Base-by-base conservation (phyloP, 2,888 invertebrate species). In the Eristalis pertinax region DNA sequence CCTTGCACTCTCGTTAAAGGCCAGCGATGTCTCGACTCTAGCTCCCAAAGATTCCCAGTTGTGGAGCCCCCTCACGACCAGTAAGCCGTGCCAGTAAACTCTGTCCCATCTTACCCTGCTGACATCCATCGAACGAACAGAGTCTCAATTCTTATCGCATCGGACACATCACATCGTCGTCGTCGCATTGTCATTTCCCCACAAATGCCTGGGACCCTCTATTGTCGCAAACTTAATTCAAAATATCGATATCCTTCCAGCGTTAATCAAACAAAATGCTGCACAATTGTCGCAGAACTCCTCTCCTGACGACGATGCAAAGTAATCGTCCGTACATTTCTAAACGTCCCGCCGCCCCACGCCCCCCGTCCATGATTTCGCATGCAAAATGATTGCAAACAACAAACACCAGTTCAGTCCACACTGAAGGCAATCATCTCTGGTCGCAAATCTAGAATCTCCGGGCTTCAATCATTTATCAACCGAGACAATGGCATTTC, bases 401-500 rank as follows among this genome's bases (percentile, higher is more conserved):
- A 56, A 29, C 22, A 50, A 72, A 63, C 64, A 73, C n/a, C 60
- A 60, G 58, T 38, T n/a, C 35, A 19, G 10, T 56, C 50, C 62
- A 64, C 73, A 73, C 64, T 67, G 75, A 76, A 72, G 38, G 83
- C 80, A 67, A 80, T 84, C 50, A 83, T 84, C 84, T 84, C 63
- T 50, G 64, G 83, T 69, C 75, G 79, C 76, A 84, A 68, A 87
- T 83, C 70, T 79, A 63, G 65, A 38, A 74, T 75, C 70, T 72
- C 50, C 60, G 78, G 83, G 13, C 79, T 87, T 87, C 84, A 84
- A 87, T 87, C 83, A 87, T 87, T 87, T 87, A 87, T 84, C 87
- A 87, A 87, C 79, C 65, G 62, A 69, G 84, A 80, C 83, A 80
- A 65, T 70, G 74, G 67, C 74, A 78, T 81, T 74, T 73, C 43